Base-by-base conservation (phyloP, 2,888 invertebrate species). In the Heliconius cydno region DNA sequence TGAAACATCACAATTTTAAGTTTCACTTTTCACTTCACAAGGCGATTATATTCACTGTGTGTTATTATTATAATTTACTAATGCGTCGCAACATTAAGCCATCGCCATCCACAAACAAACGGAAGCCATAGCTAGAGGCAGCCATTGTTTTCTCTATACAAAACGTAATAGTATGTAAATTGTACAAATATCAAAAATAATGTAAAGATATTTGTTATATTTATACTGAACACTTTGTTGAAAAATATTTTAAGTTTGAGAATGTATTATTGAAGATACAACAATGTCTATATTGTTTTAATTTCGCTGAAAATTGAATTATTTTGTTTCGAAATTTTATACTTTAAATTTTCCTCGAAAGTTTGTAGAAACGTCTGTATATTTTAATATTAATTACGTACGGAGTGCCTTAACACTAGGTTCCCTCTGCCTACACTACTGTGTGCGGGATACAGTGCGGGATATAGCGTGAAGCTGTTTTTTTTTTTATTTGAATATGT, bases 1-100 rank as follows among this genome's bases (percentile, higher is more conserved):
- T 77, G 74, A 77, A 74, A 57, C 78, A 74, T 67, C 74, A 81
- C 60, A 30, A 66, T 71, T 90, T 90, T 87, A 85, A 88, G 89
- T 92, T 92, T 92, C 92, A 91, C 93, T 93, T 93, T 92, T 74
- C 92, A 88, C 92, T 84, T 82, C 82, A 72, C 74, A 77, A 81
- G 41, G 60, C 71, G 38, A 65, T 22, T 70, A 86, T 86, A 85
- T 81, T 84, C 84, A 83, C 84, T 85, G 84, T 84, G 81, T 85
- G 84, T 83, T 88, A 88, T 87, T 88, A 88, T 88, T 85, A 89
- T 87, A 87, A 88, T 89, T 86, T 85, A 74, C 88, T 88, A 89
- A 90, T 88, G 88, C 86, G 84, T 85, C 83, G 86, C 85, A 86
- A 87, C 89, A 89, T 89, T 87, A 89, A 86, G 85, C 81, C 76